Evolutionary conservation across 2,113 vertebrate genomes (phyloP).

Genomic region (Apteryx owenii): DNA sequence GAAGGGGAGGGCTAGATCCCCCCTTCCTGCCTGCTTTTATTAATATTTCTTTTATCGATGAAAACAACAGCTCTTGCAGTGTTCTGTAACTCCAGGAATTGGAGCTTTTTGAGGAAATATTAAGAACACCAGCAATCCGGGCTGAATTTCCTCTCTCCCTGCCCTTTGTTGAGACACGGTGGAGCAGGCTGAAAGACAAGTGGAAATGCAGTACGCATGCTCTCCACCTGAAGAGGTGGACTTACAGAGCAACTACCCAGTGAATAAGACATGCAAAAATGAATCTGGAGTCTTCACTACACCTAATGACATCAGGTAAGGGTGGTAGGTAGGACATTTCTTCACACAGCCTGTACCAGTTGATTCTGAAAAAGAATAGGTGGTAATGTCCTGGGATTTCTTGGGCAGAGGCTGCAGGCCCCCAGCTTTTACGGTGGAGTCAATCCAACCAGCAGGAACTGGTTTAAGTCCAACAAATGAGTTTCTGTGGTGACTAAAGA

Average conservation of each 20-base stretch:
- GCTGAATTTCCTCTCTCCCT: background rate
- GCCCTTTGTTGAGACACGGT: background rate
- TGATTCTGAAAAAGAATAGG: background rate
- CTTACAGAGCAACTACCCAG: background rate
- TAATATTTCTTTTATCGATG: background rate
- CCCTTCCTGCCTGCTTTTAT: background rate
- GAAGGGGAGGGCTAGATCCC: background rate
- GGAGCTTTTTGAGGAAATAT: background rate
- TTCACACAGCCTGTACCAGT: background rate
- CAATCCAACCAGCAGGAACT: background rate
- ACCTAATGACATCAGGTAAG: background rate
- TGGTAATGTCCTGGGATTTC: background rate
- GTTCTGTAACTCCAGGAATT: background rate
- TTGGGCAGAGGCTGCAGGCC: background rate
- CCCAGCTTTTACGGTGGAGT: background rate
- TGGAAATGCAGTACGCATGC: background rate
- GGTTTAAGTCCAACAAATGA: background rate
- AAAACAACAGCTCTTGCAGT: background rate
- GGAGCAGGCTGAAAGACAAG: background rate
- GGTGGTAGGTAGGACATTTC: background rate
- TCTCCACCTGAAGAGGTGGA: background rate
- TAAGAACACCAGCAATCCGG: background rate
- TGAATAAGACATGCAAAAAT: background rate
- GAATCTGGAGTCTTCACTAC: background rate
- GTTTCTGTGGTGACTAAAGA: background rate